A percentile compares a stretch with the other conserved stretches of the same genome.
Conservation (phyloP, 2,113 vertebrate species). For the Pyxicephalus adspersus region DNA sequence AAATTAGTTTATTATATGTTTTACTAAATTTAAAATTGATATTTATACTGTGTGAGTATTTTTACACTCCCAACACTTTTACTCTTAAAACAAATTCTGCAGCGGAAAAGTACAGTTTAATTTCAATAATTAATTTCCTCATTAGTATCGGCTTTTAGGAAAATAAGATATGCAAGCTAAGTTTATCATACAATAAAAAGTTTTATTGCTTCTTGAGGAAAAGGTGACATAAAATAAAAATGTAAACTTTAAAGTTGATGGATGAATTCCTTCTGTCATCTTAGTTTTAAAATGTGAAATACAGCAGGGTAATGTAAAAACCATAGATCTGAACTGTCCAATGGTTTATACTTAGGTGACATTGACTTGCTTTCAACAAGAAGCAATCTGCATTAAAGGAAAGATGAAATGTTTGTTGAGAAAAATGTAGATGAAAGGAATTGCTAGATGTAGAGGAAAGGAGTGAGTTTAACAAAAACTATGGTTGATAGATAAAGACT, state of each 20-base stretch:
- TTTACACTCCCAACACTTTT: no score
- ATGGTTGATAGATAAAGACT: neutral
- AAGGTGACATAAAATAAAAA: slow-evolving; percentile 23
- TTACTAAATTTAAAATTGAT: no score
- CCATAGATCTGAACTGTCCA: slow-evolving; percentile 6
- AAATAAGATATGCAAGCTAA: slow-evolving; percentile 23
- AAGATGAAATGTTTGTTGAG: slow-evolving; percentile 5
- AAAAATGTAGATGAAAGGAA: neutral
- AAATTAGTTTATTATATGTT: no score
- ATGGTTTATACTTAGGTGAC: slow-evolving; percentile 32
- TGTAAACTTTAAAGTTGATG: slow-evolving; percentile 35
- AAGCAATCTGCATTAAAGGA: neutral
- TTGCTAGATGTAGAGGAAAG: neutral
- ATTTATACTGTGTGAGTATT: no score
- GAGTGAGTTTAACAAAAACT: neutral
- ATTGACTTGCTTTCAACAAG: slow-evolving; percentile 32
- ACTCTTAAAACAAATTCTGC: no score
- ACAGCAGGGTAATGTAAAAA: slow-evolving; percentile 35
- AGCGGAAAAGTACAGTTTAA: no score
- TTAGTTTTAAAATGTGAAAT: slow-evolving; percentile 40
- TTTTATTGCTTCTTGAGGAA: slow-evolving; percentile 19
- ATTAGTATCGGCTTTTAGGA: slow-evolving; percentile 1
- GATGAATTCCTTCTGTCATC: slow-evolving; percentile 42
- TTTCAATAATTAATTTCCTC: slow-evolving; percentile 21
- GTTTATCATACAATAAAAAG: slow-evolving; percentile 42